These are phyloP conservation scores for Anoplius nigerrimus DNA, from an alignment of 2,888 invertebrate genomes.

Conservation along the genomic window DNA sequence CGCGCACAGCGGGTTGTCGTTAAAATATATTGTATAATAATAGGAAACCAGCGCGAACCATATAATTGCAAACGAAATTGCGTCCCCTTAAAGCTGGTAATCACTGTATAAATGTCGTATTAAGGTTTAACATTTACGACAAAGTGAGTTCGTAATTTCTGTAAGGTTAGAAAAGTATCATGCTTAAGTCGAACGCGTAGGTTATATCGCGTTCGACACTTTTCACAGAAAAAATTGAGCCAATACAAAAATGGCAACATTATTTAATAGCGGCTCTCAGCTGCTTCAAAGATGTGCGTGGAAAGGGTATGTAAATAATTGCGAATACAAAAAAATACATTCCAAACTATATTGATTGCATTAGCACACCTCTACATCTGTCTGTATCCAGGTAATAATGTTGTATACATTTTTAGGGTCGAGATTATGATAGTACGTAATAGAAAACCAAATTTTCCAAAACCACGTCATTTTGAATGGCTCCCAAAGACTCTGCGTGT, in stretches of 20 bases:
- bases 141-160: not conserved
- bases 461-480: constrained; percentile 85
- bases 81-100: too few relatives aligned
- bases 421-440: constrained; percentile 57
- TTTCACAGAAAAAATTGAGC: too few relatives aligned
- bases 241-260: constrained; percentile 58
- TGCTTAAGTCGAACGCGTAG: not conserved
- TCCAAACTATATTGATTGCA: constrained; percentile 8
- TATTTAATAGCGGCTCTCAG: constrained; percentile 55
- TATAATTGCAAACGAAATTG: too few relatives aligned
- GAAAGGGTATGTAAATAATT: constrained; percentile 53
- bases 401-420: constrained; percentile 45
- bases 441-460: constrained; percentile 74
- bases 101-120: too few relatives aligned
- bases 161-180: not conserved
- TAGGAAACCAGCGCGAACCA: too few relatives aligned
- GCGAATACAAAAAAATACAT: constrained; percentile 2
- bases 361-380: not conserved
- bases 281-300: constrained; percentile 57
- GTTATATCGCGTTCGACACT: not conserved
- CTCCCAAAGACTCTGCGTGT: constrained; percentile 81
- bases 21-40: too few relatives aligned
- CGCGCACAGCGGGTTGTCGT: too few relatives aligned
- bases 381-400: not conserved
- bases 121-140: not conserved